Evolutionary conservation across 2,888 invertebrate genomes (phyloP), one percentile per base, ranked within the genome.

Genomic region (Mythimna loreyi): DNA sequence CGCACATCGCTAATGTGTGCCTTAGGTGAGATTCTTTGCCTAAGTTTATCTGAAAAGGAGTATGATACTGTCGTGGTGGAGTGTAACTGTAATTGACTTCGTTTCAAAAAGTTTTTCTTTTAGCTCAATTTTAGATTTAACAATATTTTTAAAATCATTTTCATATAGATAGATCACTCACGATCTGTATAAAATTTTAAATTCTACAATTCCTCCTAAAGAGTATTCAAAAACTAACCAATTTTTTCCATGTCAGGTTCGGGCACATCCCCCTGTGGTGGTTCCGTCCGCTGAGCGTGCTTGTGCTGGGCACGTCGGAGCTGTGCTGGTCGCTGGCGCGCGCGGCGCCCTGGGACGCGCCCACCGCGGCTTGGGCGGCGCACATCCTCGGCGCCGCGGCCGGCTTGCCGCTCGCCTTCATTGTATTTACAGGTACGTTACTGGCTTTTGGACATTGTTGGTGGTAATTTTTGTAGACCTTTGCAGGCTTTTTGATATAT

Each of bases 1-100:
- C 99, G 75, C 98, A 99, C 91, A 95, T 99, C 67, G 97, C 99
- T 60, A 98, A 99, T 93, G 97, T 98, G 78, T 96, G 97, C 87
- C 95, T 98, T 4, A 92, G 94, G 95, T 95, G 78, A 62, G 47
- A 36, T 19, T 36, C 1, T 28, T 45, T 16, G 33, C 0, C 13
- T 11, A 9, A 36, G n/a, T 11, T 40, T 16, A 23, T 45, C 33
- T n/a, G 2, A 21, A n/a, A 5, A 40, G 16, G 40, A 16, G 16
- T 13, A 40, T 40, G 40, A 40, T 40, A 40, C 6, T 40, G 2
- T 40, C 5, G 40, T 40, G 1, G 40, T 40, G 16, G 1, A 40
- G 0, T 16, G 5, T 40, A 36, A 13, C 36, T 13, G 11, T 13
- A 36, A 8, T 36, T 3, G 8, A 3, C 13, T 2, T 13, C 36